These are phyloP conservation scores for Pediacus dermestoides DNA, from an alignment of 2,888 invertebrate species.

Conservation along the genomic window DNA sequence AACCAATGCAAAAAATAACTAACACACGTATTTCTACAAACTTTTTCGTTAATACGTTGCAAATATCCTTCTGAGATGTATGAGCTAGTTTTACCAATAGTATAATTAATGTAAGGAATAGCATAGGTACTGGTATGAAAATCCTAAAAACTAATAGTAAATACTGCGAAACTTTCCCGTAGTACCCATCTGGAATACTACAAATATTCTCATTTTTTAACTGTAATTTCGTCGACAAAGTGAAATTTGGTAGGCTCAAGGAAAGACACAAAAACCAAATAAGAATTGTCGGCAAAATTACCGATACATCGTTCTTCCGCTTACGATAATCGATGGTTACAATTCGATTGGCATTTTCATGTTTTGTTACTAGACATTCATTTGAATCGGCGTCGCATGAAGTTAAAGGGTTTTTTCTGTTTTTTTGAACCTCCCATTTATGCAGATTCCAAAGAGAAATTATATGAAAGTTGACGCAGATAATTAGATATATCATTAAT, in stretches of 20 bases:
- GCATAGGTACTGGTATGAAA: conserved; percentile 35
- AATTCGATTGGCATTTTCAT: conserved; percentile 50
- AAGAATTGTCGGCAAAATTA: conserved; percentile 54
- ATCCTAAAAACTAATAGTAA: conserved; percentile 40
- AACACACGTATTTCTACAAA: conserved; percentile 34
- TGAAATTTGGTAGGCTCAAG: conserved; percentile 59
- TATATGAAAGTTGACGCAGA: conserved; percentile 57
- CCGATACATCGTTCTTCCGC: conserved; percentile 50
- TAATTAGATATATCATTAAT: conserved; percentile 56
- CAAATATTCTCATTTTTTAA: conserved; percentile 51
- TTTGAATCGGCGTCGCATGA: conserved; percentile 35
- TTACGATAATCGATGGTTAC: conserved; percentile 57
- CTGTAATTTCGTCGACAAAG: conserved; percentile 51
- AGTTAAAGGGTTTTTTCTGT: conserved; percentile 40
- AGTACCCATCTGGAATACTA: conserved; percentile 54
- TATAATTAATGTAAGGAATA: conserved; percentile 36
- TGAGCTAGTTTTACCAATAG: conserved; percentile 36
- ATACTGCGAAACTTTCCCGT: conserved; percentile 44
- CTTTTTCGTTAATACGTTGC: conserved; percentile 38
- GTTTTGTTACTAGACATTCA: conserved; percentile 40
- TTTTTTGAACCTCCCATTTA: conserved; percentile 46
- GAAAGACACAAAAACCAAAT: conserved; percentile 59
- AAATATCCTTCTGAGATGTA: conserved; percentile 33
- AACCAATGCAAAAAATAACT: conserved; percentile 36
- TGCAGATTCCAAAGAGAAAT: conserved; percentile 56